These are phyloP conservation scores for Sericinus montela DNA, from an alignment of 2,888 invertebrate species.

Conservation along the genomic window DNA sequence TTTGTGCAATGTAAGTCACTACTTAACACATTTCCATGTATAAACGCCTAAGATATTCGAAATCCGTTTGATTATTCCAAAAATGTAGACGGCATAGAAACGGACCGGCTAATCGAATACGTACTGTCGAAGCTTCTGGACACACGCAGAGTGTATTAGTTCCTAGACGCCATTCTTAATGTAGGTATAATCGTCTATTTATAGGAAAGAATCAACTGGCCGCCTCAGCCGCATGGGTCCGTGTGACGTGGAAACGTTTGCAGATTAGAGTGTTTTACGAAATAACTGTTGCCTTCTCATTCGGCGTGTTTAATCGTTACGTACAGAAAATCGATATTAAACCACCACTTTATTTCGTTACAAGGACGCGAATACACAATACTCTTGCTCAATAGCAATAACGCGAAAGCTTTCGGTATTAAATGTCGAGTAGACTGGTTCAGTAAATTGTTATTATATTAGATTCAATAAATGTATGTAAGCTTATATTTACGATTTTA, in stretches of 20 bases:
- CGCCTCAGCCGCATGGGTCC: conserved; percentile 52
- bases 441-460: too few relatives aligned
- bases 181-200: conserved; percentile 60
- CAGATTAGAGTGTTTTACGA: conserved; percentile 14
- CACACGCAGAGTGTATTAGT: conserved; percentile 49
- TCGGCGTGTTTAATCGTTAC: background rate
- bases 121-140: conserved; percentile 33
- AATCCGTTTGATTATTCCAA: background rate
- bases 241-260: conserved; percentile 47
- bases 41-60: too few relatives aligned
- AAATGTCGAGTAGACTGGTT: background rate
- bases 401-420: background rate
- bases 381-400: background rate
- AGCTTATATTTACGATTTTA: too few relatives aligned
- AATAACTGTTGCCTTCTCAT: conserved; percentile 15
- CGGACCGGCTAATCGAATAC: background rate
- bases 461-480: too few relatives aligned
- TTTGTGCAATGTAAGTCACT: too few relatives aligned
- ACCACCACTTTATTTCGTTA: conserved; percentile 4
- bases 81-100: background rate
- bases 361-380: conserved; percentile 2
- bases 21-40: too few relatives aligned
- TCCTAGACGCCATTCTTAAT: conserved; percentile 45
- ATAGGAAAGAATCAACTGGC: conserved; percentile 64
- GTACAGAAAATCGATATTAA: conserved; percentile 7